Evolutionary conservation across 92 coral and sea anemone species (phyloP), one percentile per base, ranked within the genome.

Genomic region (Ricordea florida): DNA sequence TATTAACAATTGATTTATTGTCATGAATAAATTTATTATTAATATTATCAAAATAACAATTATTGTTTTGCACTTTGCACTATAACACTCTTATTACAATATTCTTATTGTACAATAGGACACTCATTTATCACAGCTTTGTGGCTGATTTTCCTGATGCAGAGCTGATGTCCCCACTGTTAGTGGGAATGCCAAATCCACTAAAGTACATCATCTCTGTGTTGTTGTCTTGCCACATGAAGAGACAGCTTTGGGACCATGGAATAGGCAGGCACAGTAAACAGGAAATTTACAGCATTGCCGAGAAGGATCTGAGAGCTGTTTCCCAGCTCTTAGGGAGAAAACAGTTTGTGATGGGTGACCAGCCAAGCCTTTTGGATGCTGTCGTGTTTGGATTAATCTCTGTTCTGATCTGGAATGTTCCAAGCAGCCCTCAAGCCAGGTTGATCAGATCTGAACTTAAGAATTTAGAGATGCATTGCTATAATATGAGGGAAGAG

Each of bases 201-300:
- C 34, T 90, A 14, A 65, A 70, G 28, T 41, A 57, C 37, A 3
- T 76, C 15, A 5, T 68, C 26, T 86, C 79, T 29, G 62, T 83
- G 86, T 13, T 33, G 11, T 2, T 55, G 4, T 86, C 48, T 41
- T 48, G 78, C n/a, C 33, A 13, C 44, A 24, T 62, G 52, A 14
- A 21, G 4, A 78, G 33, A 6, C 61, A 31, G 48, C 74, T 90
- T 4, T 48, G 80, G 51, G 81, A 86, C 17, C 96, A 90, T 65
- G 96, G 96, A 1, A 90, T 90, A 6, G 96, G 96, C 3, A 79
- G 96, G 10, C 96, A 86, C 62, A 48, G 92, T 25, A 72, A 33
- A 49, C 75, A 90, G 57, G 96, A 90, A 37, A 64, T 90, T 78
- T 90, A 86, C 37, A 66, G 70, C 35, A 80, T 90, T 31, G 96